These are phyloP conservation scores for Campopleginae sp. DNA, from an alignment of 2,888 invertebrate species.

Conservation along the genomic window DNA sequence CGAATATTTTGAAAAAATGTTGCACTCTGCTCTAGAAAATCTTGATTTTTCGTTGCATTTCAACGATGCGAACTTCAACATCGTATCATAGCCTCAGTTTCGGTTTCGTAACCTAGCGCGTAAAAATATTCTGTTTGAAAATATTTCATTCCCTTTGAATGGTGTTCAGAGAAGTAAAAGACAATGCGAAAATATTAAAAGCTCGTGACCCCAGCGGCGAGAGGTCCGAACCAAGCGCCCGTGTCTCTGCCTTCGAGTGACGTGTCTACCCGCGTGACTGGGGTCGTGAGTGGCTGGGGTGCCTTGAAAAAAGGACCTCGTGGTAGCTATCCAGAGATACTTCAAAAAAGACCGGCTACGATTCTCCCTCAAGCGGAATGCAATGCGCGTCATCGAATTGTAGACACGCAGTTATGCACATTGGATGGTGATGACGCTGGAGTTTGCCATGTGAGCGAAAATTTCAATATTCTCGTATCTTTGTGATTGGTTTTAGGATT, in stretches of 20 bases:
- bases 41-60: too few species aligned
- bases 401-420: conserved; percentile 68
- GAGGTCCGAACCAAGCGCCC: conserved; percentile 57
- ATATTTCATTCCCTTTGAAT: neutral
- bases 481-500: neutral
- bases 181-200: conserved; percentile 17
- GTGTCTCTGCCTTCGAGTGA: conserved; percentile 64
- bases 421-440: conserved; percentile 60
- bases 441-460: conserved; percentile 65
- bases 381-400: conserved; percentile 32
- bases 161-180: neutral
- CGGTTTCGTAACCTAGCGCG: too few species aligned
- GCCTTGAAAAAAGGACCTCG: conserved; percentile 19
- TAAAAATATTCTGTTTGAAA: too few species aligned
- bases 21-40: too few species aligned
- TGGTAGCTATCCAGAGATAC: conserved; percentile 50
- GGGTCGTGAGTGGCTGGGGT: conserved; percentile 69
- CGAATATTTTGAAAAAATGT: too few species aligned
- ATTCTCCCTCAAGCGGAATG: conserved; percentile 66
- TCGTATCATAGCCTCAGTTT: too few species aligned
- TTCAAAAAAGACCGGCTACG: conserved; percentile 57
- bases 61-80: too few species aligned
- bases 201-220: conserved; percentile 59
- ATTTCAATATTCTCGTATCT: neutral
- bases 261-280: conserved; percentile 58